Base-by-base conservation (phyloP, 2,888 invertebrate genomes). In the Oxycera nigricornis region DNA sequence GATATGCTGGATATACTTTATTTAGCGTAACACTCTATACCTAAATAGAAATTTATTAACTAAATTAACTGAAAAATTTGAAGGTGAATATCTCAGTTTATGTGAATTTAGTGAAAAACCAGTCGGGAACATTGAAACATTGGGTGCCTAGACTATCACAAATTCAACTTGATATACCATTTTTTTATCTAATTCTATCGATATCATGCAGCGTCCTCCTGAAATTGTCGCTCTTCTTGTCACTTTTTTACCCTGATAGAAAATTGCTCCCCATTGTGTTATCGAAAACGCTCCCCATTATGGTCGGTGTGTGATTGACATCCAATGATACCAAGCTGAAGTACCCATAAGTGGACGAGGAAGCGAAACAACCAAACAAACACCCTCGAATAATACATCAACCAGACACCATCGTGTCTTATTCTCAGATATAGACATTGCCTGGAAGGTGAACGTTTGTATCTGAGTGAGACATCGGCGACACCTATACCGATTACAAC, bases 261-360 rank as follows among this genome's bases (percentile, higher is more conserved):
- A 61, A 74, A 74, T 74, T 70, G 74, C 70, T 74, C 74, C 74
- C 74, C 61, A 74, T 74, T 74, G 74, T 74, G 61, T 24, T 30
- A 61, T 74, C 59, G 46, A 61, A 50, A 74, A 28, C 68, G 30
- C 22, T 46, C 55, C 24, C 61, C 70, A 74, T 74, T 74, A 70
- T 70, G 57, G 20, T 26, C 39, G 59, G 70, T 46, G 68, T 74
- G 74, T 68, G 74, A 74, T 74, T 74, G 74, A 74, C 74, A 74
- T 74, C 46, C 46, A 73, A 57, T 73, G 73, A 67, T 73, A 39
- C 52, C 41, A 26, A 26, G 6, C n/a, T 31, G 24, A 68, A 68
- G 68, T 65, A 41, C 24, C 41, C 35, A 55, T 52, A 70, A 70
- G 35, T 52, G 52, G 35, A 70, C 52, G 35, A 14, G 31, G 24